Conservation (phyloP, 2,113 vertebrate species). For the Zapornia atra region DNA sequence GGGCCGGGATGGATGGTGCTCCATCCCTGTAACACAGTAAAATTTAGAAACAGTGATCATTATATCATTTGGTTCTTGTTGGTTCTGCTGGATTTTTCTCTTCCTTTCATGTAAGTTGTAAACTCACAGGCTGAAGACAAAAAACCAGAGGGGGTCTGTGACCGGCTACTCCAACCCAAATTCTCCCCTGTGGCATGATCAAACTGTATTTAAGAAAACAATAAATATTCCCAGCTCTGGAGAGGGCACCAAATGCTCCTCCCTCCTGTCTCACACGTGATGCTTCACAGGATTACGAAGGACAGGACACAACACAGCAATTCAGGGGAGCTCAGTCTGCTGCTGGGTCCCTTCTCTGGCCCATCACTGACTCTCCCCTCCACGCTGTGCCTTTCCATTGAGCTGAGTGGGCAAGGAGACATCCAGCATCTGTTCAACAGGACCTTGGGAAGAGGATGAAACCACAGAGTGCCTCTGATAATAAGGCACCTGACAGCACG, state of each 20-base stretch:
- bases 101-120: neutral
- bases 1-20: conserved; percentile 65
- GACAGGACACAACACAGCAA: neutral
- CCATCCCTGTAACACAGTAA: conserved; percentile 70
- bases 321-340: neutral
- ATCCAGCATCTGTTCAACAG: neutral
- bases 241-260: neutral
- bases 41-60: conserved; percentile 37
- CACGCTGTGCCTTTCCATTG: neutral
- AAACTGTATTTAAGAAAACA: neutral
- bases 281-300: neutral
- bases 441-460: neutral
- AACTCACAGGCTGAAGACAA: neutral
- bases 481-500: neutral
- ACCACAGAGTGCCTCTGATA: neutral
- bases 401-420: neutral
- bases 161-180: neutral
- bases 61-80: neutral
- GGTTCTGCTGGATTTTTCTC: neutral
- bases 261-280: neutral
- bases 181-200: neutral
- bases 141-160: neutral
- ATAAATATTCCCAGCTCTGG: neutral
- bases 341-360: neutral
- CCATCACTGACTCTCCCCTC: neutral